Conservation (phyloP, 2,888 invertebrate species). For the Syrista parreyssii region DNA sequence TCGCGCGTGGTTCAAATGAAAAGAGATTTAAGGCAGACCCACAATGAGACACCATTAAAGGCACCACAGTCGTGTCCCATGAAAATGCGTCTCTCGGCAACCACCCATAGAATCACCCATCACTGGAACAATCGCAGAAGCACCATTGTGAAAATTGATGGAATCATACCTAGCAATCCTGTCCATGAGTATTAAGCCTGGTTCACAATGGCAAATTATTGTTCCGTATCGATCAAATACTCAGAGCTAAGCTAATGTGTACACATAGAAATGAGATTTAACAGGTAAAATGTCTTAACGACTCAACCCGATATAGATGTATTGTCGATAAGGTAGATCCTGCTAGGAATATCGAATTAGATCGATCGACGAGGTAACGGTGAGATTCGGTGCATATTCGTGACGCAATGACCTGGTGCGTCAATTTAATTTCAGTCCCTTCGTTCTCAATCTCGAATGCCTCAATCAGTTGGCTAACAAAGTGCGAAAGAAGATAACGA, state of each 20-base stretch:
- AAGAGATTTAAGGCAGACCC: too few species aligned
- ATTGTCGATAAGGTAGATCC: not conserved
- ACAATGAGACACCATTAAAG: not conserved
- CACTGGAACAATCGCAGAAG: not conserved
- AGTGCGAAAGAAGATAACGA: not conserved
- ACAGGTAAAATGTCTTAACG: too few species aligned
- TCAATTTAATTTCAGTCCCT: not conserved
- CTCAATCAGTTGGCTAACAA: not conserved
- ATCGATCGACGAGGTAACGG: not conserved
- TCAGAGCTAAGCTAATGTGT: too few species aligned
- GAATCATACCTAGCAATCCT: not conserved
- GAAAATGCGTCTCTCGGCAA: not conserved
- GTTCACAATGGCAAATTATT: not conserved
- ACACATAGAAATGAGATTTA: too few species aligned
- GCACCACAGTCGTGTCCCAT: not conserved
- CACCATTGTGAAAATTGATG: not conserved
- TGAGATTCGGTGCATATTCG: not conserved
- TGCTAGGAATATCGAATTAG: not conserved
- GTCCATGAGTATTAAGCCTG: not conserved
- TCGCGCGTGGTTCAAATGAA: not conserved
- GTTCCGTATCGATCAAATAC: not conserved
- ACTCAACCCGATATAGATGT: not conserved
- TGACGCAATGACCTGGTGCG: not conserved
- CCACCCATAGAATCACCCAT: not conserved
- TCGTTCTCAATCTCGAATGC: not conserved